These are phyloP conservation scores for Ips typographus DNA, from an alignment of 1,140 invertebrate species.

Conservation along the genomic window DNA sequence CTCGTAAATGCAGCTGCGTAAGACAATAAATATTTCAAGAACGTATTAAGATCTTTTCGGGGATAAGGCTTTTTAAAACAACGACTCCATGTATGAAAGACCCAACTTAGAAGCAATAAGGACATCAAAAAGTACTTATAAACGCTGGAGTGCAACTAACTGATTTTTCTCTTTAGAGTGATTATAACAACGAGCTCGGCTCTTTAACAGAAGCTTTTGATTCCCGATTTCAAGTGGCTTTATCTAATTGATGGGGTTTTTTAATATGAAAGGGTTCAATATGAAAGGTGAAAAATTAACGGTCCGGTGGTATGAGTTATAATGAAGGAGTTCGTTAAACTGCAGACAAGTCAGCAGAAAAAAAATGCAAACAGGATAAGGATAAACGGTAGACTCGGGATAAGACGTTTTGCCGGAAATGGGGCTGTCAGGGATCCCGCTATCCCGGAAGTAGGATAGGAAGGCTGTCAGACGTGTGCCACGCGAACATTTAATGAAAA, in stretches of 20 bases:
- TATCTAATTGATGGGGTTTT: conserved; percentile 4
- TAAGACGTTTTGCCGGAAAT: conserved; percentile 32
- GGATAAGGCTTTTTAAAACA: conserved; percentile 39
- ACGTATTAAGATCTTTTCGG: conserved; percentile 26
- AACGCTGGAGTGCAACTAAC: conserved; percentile 9
- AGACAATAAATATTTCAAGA: conserved; percentile 41
- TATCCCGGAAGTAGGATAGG: conserved; percentile 33
- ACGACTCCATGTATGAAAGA: conserved; percentile 24
- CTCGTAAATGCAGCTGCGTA: conserved; percentile 25
- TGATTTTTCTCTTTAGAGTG: conserved; percentile 9
- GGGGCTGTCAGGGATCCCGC: conserved; percentile 35
- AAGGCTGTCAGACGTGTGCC: conserved; percentile 31
- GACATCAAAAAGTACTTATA: conserved; percentile 1
- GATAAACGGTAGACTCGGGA: conserved; percentile 32
- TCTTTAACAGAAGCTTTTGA: conserved; percentile 6
- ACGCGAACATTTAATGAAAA: conserved; percentile 14
- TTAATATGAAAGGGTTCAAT: no score
- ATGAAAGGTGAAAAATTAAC: no score
- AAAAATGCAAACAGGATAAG: conserved; percentile 8
- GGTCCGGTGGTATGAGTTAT: no score
- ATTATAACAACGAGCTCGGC: background rate
- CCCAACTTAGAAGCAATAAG: conserved; percentile 1
- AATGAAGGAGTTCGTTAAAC: background rate
- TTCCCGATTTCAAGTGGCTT: conserved; percentile 5
- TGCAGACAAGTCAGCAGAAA: conserved; percentile 2